These are phyloP conservation scores for Thymelicus acteon DNA, from an alignment of 2,888 invertebrate genomes.

Conservation along the genomic window DNA sequence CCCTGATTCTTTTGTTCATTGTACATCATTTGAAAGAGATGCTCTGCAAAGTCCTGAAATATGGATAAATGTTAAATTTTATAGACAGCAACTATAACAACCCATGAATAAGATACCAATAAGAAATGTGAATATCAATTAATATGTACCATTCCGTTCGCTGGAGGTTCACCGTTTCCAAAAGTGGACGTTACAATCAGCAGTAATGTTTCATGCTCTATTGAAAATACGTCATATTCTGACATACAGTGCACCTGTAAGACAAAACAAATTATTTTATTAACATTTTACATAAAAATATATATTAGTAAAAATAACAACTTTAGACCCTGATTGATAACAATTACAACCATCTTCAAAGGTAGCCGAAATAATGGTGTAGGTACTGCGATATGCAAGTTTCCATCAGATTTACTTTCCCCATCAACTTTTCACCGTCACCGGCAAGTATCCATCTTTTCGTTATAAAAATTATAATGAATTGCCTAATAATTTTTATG, in stretches of 20 bases:
- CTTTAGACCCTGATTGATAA: no score
- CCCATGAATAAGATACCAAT: not conserved
- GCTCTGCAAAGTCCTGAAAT: slow-evolving; percentile 71
- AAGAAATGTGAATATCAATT: no score
- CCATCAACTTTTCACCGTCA: no score
- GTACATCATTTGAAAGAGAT: slow-evolving; percentile 70
- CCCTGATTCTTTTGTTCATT: slow-evolving; percentile 63
- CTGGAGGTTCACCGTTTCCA: slow-evolving; percentile 98
- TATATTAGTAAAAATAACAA: no score
- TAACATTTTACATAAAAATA: no score
- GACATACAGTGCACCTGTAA: slow-evolving; percentile 95
- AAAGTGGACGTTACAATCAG: slow-evolving; percentile 97
- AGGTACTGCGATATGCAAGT: no score
- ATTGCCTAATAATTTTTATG: no score
- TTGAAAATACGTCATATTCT: slow-evolving; percentile 96
- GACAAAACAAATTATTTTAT: not conserved
- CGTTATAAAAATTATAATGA: no score
- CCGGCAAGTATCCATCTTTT: no score
- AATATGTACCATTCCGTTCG: slow-evolving; percentile 93
- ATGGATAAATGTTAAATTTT: not conserved
- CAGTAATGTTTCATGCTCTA: slow-evolving; percentile 96
- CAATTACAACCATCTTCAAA: no score
- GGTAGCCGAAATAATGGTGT: no score
- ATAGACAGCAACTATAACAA: not conserved
- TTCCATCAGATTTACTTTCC: no score